Evolutionary conservation across 2,888 invertebrate species (phyloP), one percentile per base, ranked within the genome.

Genomic region (Coenonympha arcania): DNA sequence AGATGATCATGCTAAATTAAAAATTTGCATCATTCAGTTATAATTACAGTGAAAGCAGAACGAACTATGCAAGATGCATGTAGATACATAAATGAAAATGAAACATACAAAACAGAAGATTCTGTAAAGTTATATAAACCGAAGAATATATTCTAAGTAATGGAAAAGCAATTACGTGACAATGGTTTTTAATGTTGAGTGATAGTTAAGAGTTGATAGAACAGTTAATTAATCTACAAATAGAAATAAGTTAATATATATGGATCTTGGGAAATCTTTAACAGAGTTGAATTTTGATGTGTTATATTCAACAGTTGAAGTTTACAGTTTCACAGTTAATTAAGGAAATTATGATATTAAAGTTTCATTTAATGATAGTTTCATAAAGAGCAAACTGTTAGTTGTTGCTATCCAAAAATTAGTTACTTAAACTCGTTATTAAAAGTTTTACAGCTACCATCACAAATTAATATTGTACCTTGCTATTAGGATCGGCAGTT

Each of bases 401-500:
- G n/a, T n/a, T n/a, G n/a, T n/a, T n/a, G n/a, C n/a, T n/a, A n/a
- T n/a, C n/a, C n/a, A n/a, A n/a, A n/a, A n/a, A n/a, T n/a, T n/a
- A n/a, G n/a, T n/a, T n/a, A n/a, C n/a, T n/a, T n/a, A n/a, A n/a
- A n/a, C n/a, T n/a, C n/a, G 13, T 6, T 30, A 30, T 6, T 30
- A 15, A 24, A 24, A 9, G 8, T 26, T 1, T 8, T 6, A 26
- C 6, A 26, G 9, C 9, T 9, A 8, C 2, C 11, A 19, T 6
- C 11, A 6, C 20, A 3, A 5, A 6, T 2, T 1, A 19, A 19
- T 42, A 55, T 61, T 58, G 58, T n/a, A 87, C 87, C 80, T 87
- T 87, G 58, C 64, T 81, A n/a, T n/a, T n/a, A 9, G 79, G 79
- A 61, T 87, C 87, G 33, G 81, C 77, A 16, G 86, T 81, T 3